These are phyloP conservation scores for Stratiolaelaps scimitus DNA, from an alignment of 1,140 invertebrate genomes.

Conservation along the genomic window DNA sequence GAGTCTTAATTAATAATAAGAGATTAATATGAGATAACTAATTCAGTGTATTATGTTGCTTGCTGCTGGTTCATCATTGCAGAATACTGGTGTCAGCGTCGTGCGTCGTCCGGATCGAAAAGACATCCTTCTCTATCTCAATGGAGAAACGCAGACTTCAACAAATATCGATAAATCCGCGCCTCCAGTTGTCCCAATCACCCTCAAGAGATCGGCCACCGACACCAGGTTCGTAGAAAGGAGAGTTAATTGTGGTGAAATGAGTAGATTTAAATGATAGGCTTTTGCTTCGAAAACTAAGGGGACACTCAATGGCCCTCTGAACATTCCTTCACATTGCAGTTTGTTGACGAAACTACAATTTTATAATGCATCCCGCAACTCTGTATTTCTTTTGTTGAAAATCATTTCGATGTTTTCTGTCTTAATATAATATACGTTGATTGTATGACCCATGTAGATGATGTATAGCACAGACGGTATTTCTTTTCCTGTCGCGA, in stretches of 20 bases:
- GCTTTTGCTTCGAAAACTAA: too few species aligned
- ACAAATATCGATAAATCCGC: constrained; percentile 92
- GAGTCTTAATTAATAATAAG: not conserved
- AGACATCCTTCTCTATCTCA: constrained; percentile 84
- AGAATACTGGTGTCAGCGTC: not conserved
- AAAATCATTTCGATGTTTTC: too few species aligned
- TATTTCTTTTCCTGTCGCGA: constrained; percentile 1
- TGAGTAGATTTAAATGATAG: too few species aligned
- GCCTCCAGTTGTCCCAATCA: constrained; percentile 48
- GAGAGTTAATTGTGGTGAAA: constrained; percentile 19
- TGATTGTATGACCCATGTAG: too few species aligned
- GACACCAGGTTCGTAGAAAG: constrained; percentile 45
- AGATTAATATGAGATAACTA: not conserved
- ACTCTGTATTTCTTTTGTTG: too few species aligned
- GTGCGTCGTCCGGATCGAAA: constrained; percentile 43
- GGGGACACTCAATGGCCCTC: not conserved
- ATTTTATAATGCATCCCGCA: too few species aligned
- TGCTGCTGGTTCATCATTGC: constrained; percentile 8
- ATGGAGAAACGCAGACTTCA: constrained; percentile 82
- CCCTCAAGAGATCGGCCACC: constrained; percentile 56
- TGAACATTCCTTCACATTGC: too few species aligned
- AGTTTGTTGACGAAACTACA: too few species aligned
- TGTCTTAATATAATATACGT: too few species aligned
- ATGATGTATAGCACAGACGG: not conserved
- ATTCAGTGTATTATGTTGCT: constrained; percentile 13